Evolutionary conservation across 1,140 invertebrate genomes (phyloP).

Genomic region (Cheumatopsyche charites): DNA sequence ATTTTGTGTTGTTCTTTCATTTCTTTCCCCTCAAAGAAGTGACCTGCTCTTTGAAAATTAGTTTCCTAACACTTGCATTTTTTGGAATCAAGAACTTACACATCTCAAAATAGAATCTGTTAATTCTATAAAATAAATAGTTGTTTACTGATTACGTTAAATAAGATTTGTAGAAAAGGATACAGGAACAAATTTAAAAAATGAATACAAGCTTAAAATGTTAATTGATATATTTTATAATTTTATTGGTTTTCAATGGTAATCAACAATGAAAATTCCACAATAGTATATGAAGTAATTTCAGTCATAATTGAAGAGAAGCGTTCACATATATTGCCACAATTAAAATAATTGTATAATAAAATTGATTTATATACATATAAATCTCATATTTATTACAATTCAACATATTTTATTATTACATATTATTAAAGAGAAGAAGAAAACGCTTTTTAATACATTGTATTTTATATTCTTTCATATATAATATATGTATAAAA

Average conservation of each 20-base stretch:
- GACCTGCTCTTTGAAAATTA: no score
- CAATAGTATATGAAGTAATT: neutral
- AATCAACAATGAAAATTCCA: slow-evolving; percentile 9
- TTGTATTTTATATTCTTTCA: neutral
- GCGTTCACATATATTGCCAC: slow-evolving; percentile 6
- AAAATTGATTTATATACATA: no score
- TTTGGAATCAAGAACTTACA: no score
- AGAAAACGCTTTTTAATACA: slow-evolving; percentile 12
- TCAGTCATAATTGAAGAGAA: slow-evolving; percentile 19
- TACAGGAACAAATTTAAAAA: no score
- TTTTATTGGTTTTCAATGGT: slow-evolving; percentile 2
- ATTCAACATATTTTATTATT: neutral
- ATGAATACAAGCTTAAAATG: no score
- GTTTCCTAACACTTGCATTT: no score
- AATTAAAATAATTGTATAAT: slow-evolving; percentile 5
- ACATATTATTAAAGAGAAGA: neutral
- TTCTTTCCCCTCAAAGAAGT: neutral
- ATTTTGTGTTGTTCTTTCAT: slow-evolving; percentile 27
- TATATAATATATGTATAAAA: neutral
- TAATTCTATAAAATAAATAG: no score
- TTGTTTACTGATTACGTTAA: no score
- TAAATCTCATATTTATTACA: no score
- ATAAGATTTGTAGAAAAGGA: no score
- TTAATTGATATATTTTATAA: neutral
- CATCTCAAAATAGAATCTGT: no score